phyloP scores from a whole-genome alignment of 2,113 vertebrate species.

The Nyctibius bracteatus region DNA sequence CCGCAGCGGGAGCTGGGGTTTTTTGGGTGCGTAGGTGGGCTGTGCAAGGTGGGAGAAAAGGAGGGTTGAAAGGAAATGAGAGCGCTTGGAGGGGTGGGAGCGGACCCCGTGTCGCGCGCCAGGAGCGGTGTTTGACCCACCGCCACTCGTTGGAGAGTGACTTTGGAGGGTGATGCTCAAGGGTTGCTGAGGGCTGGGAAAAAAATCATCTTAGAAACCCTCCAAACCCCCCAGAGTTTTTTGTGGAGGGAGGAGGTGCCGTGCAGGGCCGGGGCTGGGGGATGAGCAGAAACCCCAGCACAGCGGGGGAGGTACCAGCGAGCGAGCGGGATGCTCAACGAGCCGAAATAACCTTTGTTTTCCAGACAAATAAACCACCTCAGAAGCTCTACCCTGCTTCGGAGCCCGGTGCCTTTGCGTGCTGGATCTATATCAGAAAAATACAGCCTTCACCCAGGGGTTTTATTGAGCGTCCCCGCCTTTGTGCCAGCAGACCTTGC shows the following conservation, averaged over 20 bases:
- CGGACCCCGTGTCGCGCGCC: accelerated
- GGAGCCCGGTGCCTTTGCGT: background rate
- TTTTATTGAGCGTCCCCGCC: background rate
- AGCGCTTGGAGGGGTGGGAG: background rate
- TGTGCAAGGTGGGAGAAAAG: background rate
- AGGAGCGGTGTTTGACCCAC: background rate
- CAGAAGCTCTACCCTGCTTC: background rate
- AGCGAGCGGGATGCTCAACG: accelerated
- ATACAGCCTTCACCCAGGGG: background rate
- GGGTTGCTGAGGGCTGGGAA: background rate
- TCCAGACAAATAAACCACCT: background rate
- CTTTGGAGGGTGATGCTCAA: background rate
- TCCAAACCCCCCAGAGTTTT: background rate
- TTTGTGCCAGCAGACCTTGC: slow-evolving; percentile 42
- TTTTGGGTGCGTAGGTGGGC: background rate
- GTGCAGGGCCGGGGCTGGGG: background rate
- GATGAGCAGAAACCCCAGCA: background rate
- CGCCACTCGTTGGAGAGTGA: accelerated
- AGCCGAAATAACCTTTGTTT: background rate
- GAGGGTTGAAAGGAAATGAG: background rate
- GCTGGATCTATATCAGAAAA: slow-evolving; percentile 17
- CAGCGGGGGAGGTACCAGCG: accelerated
- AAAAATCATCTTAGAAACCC: background rate
- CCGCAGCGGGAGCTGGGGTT: accelerated
- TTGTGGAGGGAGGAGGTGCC: background rate